A percentile compares a stretch with the other conserved stretches of the same genome.
Conservation (phyloP, 2,888 invertebrate genomes). For the Scaptomyza parva region DNA sequence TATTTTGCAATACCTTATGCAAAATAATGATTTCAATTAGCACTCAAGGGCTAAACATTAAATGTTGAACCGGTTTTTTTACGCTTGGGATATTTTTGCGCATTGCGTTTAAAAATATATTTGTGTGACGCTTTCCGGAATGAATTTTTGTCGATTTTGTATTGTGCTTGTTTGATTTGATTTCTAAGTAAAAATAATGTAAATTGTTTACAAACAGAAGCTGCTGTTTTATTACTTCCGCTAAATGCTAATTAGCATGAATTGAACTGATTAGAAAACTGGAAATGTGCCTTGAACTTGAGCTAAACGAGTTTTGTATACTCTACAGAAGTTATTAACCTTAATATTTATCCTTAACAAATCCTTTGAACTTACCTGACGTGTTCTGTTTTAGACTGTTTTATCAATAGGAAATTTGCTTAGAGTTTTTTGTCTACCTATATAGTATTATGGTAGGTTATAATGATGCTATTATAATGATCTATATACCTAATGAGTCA, state of each 20-base stretch:
- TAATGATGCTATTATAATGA: too few species aligned
- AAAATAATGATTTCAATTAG: background rate
- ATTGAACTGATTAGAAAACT: constrained; percentile 18
- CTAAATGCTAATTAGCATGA: constrained; percentile 44
- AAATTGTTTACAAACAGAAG: constrained; percentile 54
- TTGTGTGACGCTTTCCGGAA: constrained; percentile 34
- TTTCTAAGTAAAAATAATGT: constrained; percentile 45
- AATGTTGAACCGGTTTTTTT: constrained; percentile 15
- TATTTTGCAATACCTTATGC: background rate
- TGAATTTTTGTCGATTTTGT: constrained; percentile 3
- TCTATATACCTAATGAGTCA: constrained; percentile 21
- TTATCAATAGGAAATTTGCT: background rate
- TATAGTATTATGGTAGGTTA: constrained; percentile 4
- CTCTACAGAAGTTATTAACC: background rate
- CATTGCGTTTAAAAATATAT: constrained; percentile 16
- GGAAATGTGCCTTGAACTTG: background rate
- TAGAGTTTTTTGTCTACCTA: background rate
- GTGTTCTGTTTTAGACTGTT: background rate
- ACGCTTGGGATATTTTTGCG: constrained; percentile 28
- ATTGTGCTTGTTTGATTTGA: constrained; percentile 33
- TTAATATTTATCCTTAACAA: background rate
- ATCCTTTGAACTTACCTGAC: background rate
- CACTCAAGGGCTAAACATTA: constrained; percentile 15
- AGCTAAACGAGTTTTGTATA: background rate
- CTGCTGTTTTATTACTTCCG: constrained; percentile 51